These are phyloP conservation scores for Suncus etruscus DNA, from an alignment of 2,113 vertebrate genomes.

Conservation along the genomic window DNA sequence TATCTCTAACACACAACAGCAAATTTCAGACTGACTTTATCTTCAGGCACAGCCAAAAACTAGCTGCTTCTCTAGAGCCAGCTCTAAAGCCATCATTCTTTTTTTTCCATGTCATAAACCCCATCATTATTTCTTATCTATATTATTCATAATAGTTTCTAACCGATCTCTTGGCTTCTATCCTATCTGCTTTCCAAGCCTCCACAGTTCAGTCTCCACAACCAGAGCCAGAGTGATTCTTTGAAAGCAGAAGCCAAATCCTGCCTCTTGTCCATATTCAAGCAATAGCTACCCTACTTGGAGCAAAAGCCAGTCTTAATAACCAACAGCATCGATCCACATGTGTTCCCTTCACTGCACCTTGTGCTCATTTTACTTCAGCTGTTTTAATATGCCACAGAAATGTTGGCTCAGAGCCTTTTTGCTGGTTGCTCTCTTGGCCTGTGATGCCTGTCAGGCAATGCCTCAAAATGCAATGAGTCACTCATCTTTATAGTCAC, in stretches of 20 bases:
- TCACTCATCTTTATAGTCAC: neutral
- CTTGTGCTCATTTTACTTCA: neutral
- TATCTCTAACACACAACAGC: neutral
- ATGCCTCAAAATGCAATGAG: too few species aligned
- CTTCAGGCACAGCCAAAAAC: neutral
- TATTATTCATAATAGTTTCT: neutral
- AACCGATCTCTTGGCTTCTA: conserved; percentile 10
- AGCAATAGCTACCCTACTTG: neutral
- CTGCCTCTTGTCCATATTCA: neutral
- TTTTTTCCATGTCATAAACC: too few species aligned
- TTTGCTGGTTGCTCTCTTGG: neutral
- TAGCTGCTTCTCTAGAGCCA: neutral
- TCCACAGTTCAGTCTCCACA: neutral
- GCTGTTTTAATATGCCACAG: neutral
- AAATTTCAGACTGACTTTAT: neutral
- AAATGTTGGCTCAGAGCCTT: too few species aligned
- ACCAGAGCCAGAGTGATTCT: neutral
- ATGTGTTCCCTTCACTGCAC: too few species aligned
- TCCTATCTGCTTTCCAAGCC: neutral
- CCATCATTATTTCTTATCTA: neutral
- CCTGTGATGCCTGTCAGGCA: neutral
- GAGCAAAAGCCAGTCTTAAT: conserved; percentile 33
- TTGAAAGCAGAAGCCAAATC: neutral
- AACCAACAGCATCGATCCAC: neutral
- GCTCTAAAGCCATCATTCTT: neutral